Conservation (phyloP, 2,888 invertebrate species). For the Adelphocoris suturalis region DNA sequence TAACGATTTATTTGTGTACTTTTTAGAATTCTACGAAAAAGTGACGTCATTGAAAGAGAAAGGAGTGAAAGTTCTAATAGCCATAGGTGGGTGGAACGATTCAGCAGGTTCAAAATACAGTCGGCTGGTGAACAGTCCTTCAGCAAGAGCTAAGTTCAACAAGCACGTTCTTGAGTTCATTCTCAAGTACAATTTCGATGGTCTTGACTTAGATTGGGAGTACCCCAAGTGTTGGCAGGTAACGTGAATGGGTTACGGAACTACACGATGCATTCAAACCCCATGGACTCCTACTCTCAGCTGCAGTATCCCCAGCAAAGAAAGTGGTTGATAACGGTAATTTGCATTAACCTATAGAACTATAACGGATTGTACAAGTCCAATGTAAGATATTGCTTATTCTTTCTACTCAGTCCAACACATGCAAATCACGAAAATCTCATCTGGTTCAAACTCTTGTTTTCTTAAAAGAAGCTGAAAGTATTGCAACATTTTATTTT, state of each 20-base stretch:
- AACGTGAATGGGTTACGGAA: slow-evolving; percentile 84
- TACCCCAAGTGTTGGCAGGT: slow-evolving; percentile 91
- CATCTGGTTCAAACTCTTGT: too few species aligned
- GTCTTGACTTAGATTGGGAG: slow-evolving; percentile 96
- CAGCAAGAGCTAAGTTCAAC: slow-evolving; percentile 86
- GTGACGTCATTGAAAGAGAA: slow-evolving; percentile 84
- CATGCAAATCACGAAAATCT: too few species aligned
- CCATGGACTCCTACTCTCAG: slow-evolving; percentile 86
- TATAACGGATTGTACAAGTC: too few species aligned
- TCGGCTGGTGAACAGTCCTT: slow-evolving; percentile 86
- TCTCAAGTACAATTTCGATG: slow-evolving; percentile 90
- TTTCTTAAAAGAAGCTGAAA: too few species aligned
- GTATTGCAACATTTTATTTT: too few species aligned
- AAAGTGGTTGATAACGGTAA: slow-evolving; percentile 87
- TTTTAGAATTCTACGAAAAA: slow-evolving; percentile 90
- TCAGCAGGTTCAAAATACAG: slow-evolving; percentile 94
- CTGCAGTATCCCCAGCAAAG: slow-evolving; percentile 92
- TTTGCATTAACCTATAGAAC: too few species aligned
- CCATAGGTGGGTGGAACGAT: slow-evolving; percentile 97
- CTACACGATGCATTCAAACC: slow-evolving; percentile 86
- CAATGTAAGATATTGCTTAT: too few species aligned
- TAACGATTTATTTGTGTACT: slow-evolving; percentile 75
- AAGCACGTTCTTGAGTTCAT: slow-evolving; percentile 88
- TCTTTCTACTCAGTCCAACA: too few species aligned
- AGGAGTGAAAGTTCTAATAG: slow-evolving; percentile 81